Evolutionary conservation across 1,140 invertebrate genomes (phyloP).

Genomic region (Homalodisca vitripennis): DNA sequence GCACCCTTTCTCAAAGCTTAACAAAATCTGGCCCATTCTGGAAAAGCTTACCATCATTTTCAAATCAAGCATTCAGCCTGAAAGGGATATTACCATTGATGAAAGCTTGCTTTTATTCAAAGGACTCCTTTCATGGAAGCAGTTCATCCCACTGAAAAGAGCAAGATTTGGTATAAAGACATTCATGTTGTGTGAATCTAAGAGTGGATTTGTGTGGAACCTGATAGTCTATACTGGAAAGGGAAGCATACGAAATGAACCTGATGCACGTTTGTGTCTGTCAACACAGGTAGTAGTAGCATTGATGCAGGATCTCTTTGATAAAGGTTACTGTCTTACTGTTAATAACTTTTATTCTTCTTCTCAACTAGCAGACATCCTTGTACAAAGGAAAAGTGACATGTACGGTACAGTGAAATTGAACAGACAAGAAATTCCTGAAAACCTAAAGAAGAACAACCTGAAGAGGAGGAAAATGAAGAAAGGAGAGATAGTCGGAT

Average conservation of each 20-base stretch:
- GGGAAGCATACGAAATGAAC: not conserved
- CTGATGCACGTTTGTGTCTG: not conserved
- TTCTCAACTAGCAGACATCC: not conserved
- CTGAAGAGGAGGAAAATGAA: not conserved
- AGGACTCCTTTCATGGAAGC: not conserved
- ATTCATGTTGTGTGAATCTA: not conserved
- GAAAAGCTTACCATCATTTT: not conserved
- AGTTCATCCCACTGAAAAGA: conserved; percentile 30
- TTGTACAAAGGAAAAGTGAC: not conserved
- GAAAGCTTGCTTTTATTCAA: conserved; percentile 1
- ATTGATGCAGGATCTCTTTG: too few species aligned
- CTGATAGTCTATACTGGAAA: not conserved
- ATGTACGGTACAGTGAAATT: not conserved
- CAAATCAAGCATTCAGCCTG: not conserved
- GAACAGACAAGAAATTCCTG: not conserved
- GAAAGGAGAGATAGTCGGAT: not conserved
- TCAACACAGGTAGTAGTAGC: too few species aligned
- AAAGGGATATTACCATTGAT: not conserved
- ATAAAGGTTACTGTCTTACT: not conserved
- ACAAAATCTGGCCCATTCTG: not conserved
- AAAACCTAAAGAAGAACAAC: too few species aligned
- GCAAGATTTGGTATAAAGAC: not conserved
- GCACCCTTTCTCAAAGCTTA: not conserved
- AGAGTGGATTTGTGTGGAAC: not conserved
- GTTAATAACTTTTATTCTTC: not conserved